Evolutionary conservation across 2,888 invertebrate species (phyloP), one percentile per base, ranked within the genome.

Genomic region (Macrosoma leucophasiata): DNA sequence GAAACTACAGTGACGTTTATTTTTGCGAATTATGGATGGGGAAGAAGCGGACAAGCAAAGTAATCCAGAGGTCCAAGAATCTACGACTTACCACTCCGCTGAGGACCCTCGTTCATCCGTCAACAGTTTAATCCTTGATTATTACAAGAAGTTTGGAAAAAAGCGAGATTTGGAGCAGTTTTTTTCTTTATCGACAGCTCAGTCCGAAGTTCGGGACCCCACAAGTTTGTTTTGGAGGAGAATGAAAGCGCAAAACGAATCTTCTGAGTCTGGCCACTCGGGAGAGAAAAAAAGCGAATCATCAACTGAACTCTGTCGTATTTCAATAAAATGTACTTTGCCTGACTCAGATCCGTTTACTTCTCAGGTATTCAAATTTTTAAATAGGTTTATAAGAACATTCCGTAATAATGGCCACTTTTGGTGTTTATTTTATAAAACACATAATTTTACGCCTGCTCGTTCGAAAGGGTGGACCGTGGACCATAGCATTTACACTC

Each of bases 141-240:
- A 91, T 63, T 91, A 89, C 58, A 84, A 87, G 53, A 89, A 89
- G 57, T 90, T 88, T 69, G 89, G 90, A 1, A 86, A 87, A 47
- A 89, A 87, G 53, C 72, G 88, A 17, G 88, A 90, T 58, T 77
- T 91, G 48, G 88, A 89, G 36, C 90, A 90, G 51, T 91, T 88
- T 62, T 89, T 91, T 67, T 87, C 82, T 22, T 49, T 84, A 46
- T 74, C 79, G 6, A 78, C 84, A 20, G 82, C 78, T 20, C 71
- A 79, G 36, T 65, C 61, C 58, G 81, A 84, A 39, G 59, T 77
- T 23, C 67, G 62, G 43, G 82, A 82, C 45, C 72, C 76, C 0
- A 52, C 65, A 9, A 72, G 82, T 41, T 46, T 60, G 19, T 84
- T 81, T 62, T 84, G 84, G 84, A 65, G 65, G 27, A 79, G 60